Percentiles rank a stretch among this genome's conserved stretches.
Conservation (phyloP, 2,797 vertebrate species). For the Saxicola maurus region DNA sequence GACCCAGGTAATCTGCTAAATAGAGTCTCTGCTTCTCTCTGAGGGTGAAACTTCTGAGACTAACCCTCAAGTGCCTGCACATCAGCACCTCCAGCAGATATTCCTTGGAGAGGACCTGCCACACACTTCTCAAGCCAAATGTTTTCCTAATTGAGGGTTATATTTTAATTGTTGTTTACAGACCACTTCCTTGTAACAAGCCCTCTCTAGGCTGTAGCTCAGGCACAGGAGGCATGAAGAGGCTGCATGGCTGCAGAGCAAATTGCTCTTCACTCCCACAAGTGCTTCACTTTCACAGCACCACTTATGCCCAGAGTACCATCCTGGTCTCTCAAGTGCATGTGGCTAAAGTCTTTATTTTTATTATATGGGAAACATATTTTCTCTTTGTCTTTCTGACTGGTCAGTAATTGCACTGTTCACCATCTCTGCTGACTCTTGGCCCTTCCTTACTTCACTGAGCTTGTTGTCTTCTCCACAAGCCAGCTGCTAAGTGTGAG, state of each 20-base stretch:
- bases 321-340: neutral
- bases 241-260: slow-evolving; percentile 5
- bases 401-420: neutral
- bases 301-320: neutral
- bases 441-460: neutral
- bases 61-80: neutral
- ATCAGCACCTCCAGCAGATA: neutral
- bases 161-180: slow-evolving; percentile 42
- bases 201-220: neutral
- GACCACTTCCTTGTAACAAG: neutral
- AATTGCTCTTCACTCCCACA: slow-evolving; percentile 5
- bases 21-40: neutral
- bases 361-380: neutral
- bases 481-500: neutral
- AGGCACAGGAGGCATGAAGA: neutral
- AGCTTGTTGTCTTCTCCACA: neutral
- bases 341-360: neutral
- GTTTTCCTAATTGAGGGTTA: neutral
- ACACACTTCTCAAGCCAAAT: neutral
- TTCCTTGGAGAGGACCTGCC: neutral
- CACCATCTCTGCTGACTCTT: neutral
- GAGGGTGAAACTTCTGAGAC: neutral
- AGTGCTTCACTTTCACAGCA: neutral
- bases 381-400: neutral
- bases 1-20: neutral